Evolutionary conservation across 1,140 invertebrate genomes (phyloP), one percentile per base, ranked within the genome.

Genomic region (Rhopalosiphum padi): DNA sequence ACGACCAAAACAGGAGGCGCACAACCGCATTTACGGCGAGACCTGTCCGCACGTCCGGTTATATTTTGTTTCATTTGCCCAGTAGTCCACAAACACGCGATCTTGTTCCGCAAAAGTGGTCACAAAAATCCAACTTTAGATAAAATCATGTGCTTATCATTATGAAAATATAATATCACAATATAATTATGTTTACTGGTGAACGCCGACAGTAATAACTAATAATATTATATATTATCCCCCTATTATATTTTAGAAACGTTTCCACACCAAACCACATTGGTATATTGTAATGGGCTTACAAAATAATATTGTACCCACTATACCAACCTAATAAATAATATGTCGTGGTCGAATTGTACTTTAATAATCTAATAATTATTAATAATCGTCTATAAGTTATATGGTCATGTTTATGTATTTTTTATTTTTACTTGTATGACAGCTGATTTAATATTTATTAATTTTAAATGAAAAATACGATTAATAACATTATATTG

Each of bases 71-170:
- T 41, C 77, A 35, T 83, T 83, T 82, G 90, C 55, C 55, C 53
- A 15, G 60, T 43, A 37, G 90, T 35, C 55, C 25, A 21, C 55
- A 51, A 55, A 93, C 91, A 93, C 91, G 91, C 91, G 91, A 93
- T 93, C 46, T 86, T 93, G 91, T 93, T 93, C 91, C 91, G 91
- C 91, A 93, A 93, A 93, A 93, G 91, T 55, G 91, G 91, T 55
- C 82, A 93, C 91, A 93, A 46, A 93, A 93, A 93, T 53, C 48
- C 82, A 86, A 93, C 82, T 93, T 91, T 43, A 85, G 82, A 93
- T 92, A 86, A 86, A 93, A 93, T 93, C 91, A 25, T 86, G 23
- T 11, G 91, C 91, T 93, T 86, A 55, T 46, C 82, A 55, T 86
- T 53, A 86, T 18, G 35, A 53, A 41, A 85, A 85, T 48, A 82